These are phyloP conservation scores for Hemibagrus wyckioides DNA, from an alignment of 2,113 vertebrate species.

Conservation along the genomic window DNA sequence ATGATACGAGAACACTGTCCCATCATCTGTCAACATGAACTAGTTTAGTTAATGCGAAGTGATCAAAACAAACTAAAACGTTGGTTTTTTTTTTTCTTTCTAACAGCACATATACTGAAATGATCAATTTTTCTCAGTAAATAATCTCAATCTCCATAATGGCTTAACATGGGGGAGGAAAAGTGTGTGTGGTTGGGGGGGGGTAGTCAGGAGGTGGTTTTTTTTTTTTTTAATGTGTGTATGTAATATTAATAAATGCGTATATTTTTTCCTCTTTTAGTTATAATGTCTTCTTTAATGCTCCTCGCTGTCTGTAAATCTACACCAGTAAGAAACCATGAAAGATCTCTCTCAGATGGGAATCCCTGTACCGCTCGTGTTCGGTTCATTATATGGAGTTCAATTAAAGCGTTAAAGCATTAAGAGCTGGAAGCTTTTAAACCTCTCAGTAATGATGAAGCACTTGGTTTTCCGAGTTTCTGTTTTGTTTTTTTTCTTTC, in stretches of 20 bases:
- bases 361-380: conserved; percentile 20
- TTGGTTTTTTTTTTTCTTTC: background rate
- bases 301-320: background rate
- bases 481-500: too few relatives aligned
- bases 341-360: background rate
- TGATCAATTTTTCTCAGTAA: background rate
- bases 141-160: background rate
- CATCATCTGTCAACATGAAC: background rate
- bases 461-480: conserved; percentile 20
- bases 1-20: conserved; percentile 11
- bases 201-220: background rate
- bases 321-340: background rate
- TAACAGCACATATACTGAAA: background rate
- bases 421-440: conserved; percentile 10
- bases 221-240: background rate
- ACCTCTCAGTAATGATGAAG: conserved; percentile 7
- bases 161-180: background rate
- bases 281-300: background rate
- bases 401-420: background rate
- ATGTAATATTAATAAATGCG: background rate
- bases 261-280: background rate
- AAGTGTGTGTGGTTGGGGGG: too few relatives aligned
- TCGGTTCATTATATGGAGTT: background rate
- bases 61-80: conserved; percentile 4
- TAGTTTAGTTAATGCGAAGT: background rate